Percentiles rank a stretch among this genome's conserved stretches.
Evolutionary conservation across 1,140 invertebrate genomes (phyloP).

Genomic region (Drosophila murphyi): DNA sequence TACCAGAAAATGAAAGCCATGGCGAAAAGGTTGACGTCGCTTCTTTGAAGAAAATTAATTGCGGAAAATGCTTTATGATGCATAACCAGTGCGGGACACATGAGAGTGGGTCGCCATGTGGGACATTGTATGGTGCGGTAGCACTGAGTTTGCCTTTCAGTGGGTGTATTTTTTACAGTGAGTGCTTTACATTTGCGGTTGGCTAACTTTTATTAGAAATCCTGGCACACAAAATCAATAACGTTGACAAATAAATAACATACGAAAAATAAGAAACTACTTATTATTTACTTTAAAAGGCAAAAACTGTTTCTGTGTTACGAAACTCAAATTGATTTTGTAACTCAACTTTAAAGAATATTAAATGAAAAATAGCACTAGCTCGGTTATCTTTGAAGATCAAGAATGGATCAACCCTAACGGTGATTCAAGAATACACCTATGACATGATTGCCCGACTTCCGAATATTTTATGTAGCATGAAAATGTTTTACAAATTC

Average conservation of each 20-base stretch:
- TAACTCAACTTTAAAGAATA: too few species aligned
- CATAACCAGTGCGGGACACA: background rate
- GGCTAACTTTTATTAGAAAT: constrained; percentile 48
- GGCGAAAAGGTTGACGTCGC: background rate
- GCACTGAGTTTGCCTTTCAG: constrained; percentile 1
- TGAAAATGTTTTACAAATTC: too few species aligned
- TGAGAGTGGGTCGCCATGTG: background rate
- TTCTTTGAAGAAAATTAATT: constrained; percentile 8
- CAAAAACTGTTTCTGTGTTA: too few species aligned
- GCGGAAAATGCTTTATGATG: constrained; percentile 15
- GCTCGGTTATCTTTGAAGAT: too few species aligned
- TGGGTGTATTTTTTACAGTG: background rate
- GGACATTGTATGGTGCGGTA: background rate
- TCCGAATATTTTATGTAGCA: too few species aligned
- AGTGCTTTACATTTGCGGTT: constrained; percentile 18
- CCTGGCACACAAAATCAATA: constrained; percentile 1
- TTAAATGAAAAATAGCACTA: too few species aligned
- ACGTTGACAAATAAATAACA: background rate
- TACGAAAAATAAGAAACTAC: background rate
- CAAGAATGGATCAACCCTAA: too few species aligned
- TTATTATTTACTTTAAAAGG: background rate
- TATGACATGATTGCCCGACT: too few species aligned
- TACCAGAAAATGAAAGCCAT: background rate
- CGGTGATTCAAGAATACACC: too few species aligned
- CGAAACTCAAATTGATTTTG: too few species aligned